Conservation (phyloP, 2,113 vertebrate genomes). For the Lipophrys pholis region DNA sequence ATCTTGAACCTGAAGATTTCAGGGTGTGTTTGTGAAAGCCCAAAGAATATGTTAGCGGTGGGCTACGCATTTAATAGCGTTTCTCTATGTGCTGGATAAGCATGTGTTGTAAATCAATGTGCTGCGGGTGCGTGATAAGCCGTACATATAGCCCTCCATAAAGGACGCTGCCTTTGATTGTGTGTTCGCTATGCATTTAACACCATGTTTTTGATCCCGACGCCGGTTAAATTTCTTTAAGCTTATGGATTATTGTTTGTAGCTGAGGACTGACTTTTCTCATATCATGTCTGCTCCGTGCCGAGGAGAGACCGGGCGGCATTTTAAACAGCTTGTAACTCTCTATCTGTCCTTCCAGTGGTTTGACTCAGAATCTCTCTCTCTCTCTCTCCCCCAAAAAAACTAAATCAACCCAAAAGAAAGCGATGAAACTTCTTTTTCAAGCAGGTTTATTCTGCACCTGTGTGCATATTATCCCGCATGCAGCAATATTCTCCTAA, state of each 20-base stretch:
- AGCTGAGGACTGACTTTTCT: conserved; percentile 9
- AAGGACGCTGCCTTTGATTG: conserved; percentile 66
- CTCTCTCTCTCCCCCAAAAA: no score
- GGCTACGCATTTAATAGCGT: conserved; percentile 59
- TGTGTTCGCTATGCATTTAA: conserved; percentile 62
- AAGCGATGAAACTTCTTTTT: no score
- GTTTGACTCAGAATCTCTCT: background rate
- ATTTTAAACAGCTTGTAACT: conserved; percentile 17
- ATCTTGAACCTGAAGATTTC: conserved; percentile 52
- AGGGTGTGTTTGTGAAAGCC: conserved; percentile 48
- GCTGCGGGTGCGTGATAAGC: conserved; percentile 69
- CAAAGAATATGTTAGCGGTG: conserved; percentile 47
- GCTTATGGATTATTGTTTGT: conserved; percentile 59
- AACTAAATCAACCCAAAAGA: no score
- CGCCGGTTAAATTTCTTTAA: conserved; percentile 42
- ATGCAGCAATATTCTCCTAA: no score
- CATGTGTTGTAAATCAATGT: conserved; percentile 65
- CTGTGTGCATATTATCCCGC: no score
- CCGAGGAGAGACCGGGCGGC: conserved; percentile 11
- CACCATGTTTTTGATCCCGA: conserved; percentile 58
- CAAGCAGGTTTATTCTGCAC: no score
- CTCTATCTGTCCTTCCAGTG: background rate
- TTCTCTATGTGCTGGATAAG: conserved; percentile 71
- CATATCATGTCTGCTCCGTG: conserved; percentile 23
- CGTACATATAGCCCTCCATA: conserved; percentile 49